Evolutionary conservation across 2,888 invertebrate genomes (phyloP).

Genomic region (Liopterus haemorrhoidalis): DNA sequence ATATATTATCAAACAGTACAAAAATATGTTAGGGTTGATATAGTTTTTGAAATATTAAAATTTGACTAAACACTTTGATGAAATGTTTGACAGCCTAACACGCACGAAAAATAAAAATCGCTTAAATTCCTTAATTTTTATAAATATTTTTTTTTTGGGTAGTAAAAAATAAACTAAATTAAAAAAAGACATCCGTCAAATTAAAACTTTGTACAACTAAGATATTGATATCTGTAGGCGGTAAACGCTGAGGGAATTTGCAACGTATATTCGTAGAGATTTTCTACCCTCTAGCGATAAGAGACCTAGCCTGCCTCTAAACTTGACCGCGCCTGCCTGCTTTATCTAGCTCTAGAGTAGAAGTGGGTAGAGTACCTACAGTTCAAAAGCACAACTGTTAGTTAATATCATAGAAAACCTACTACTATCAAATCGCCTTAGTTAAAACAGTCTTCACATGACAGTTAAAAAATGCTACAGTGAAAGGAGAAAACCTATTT

Average conservation of each 20-base stretch:
- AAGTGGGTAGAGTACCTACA: constrained; percentile 22
- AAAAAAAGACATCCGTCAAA: too few relatives aligned
- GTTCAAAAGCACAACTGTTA: constrained; percentile 22
- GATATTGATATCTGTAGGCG: constrained; percentile 13
- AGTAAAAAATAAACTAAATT: too few relatives aligned
- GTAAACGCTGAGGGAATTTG: constrained; percentile 9
- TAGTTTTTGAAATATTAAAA: too few relatives aligned
- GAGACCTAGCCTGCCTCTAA: constrained; percentile 19
- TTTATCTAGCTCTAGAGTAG: constrained; percentile 18
- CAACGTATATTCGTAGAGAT: not conserved
- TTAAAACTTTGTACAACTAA: constrained; percentile 14
- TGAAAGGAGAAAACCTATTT: not conserved
- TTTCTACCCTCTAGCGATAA: not conserved
- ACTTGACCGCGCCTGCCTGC: constrained; percentile 23
- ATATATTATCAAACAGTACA: too few relatives aligned
- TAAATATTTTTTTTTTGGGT: too few relatives aligned
- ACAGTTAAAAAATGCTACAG: not conserved
- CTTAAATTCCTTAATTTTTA: too few relatives aligned
- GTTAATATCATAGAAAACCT: constrained; percentile 8
- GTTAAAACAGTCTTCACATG: constrained; percentile 1
- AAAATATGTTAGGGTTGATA: too few relatives aligned
- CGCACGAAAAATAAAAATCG: too few relatives aligned
- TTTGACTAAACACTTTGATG: too few relatives aligned
- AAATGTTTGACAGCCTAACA: too few relatives aligned
- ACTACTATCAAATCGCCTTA: not conserved